Evolutionary conservation across 2,113 vertebrate genomes (phyloP), one percentile per base, ranked within the genome.

Genomic region (Odocoileus hemionus): DNA sequence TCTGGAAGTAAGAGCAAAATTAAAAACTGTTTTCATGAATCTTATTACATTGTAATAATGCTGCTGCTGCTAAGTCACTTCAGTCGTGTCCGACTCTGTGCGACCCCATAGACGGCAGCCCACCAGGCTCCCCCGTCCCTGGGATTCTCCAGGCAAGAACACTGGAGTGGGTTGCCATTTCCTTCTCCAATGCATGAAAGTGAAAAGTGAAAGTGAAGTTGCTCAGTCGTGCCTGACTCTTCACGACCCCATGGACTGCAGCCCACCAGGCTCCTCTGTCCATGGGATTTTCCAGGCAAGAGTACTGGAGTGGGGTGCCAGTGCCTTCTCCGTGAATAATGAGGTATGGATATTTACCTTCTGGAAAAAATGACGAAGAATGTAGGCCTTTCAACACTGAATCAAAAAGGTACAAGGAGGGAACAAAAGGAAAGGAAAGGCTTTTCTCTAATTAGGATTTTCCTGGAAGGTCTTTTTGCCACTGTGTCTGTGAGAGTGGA

Each of bases 1-100:
- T 90, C 76, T 91, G n/a, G 94, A 96, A 83, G 54, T 88, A 36
- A 76, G 86, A 83, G 23, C 36, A 89, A 58, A 86, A 30, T 19
- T 12, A 15, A 45, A 61, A 17, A 76, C 17, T n/a, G 19, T 55
- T 82, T 60, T 57, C 55, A 12, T 47, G 43, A 52, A 28, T 94
- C 50, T 80, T 90, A 10, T 58, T 89, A 9, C 3, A 19, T 7
- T 84, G 55, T 67, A 39, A 36, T 93, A 45, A 19, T 33, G 67
- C 61, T n/a, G 16, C 33, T 67, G 61, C 61, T n/a, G 33, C 16
- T 67, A n/a, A 67, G 33, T 67, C 1, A 0, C 33, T 67, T 67
- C 64, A 67, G 16, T 67, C 0, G 7, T n/a, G 64, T 67, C 33
- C 2, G 0, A 10, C 61, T 67, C 33, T n/a, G 33, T 67, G 61